A percentile compares a stretch with the other conserved stretches of the same genome.
Evolutionary conservation across 2,888 invertebrate genomes (phyloP).

Genomic region (Drosophila neotestacea): DNA sequence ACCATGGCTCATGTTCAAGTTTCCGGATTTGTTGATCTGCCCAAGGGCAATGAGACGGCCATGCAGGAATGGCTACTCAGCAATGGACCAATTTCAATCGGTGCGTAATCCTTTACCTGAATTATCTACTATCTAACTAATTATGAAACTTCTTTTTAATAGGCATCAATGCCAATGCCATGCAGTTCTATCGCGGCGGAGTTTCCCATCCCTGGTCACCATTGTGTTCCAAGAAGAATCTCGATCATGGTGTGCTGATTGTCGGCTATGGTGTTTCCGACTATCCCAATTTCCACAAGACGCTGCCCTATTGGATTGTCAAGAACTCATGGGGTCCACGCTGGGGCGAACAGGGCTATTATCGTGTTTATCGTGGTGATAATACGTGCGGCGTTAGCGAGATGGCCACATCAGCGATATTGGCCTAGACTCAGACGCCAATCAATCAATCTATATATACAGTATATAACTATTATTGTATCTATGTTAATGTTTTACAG

Average conservation of each 20-base stretch:
- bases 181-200: slow-evolving; percentile 98
- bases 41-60: slow-evolving; percentile 90
- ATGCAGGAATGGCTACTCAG: slow-evolving; percentile 96
- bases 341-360: slow-evolving; percentile 98
- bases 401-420: slow-evolving; percentile 94
- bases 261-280: slow-evolving; percentile 95
- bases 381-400: slow-evolving; percentile 96
- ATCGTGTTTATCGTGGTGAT: slow-evolving; percentile 96
- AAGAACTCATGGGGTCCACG: slow-evolving; percentile 97
- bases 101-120: slow-evolving; percentile 19
- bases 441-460: slow-evolving; percentile 25
- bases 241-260: slow-evolving; percentile 98
- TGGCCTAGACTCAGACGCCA: slow-evolving; percentile 77
- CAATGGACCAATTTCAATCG: slow-evolving; percentile 97
- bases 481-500: slow-evolving; percentile 56
- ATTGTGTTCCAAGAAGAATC: slow-evolving; percentile 90
- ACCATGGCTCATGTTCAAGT: slow-evolving; percentile 89
- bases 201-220: slow-evolving; percentile 96
- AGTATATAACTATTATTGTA: slow-evolving; percentile 36
- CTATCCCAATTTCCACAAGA: slow-evolving; percentile 92
- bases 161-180: slow-evolving; percentile 96
- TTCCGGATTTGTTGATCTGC: slow-evolving; percentile 90
- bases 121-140: neutral
- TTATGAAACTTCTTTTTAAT: too few relatives aligned
- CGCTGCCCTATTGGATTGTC: slow-evolving; percentile 95